A percentile compares a stretch with the other conserved stretches of the same genome.
These are phyloP conservation scores for Merodon equestris DNA, from an alignment of 2,888 invertebrate genomes.

Conservation along the genomic window DNA sequence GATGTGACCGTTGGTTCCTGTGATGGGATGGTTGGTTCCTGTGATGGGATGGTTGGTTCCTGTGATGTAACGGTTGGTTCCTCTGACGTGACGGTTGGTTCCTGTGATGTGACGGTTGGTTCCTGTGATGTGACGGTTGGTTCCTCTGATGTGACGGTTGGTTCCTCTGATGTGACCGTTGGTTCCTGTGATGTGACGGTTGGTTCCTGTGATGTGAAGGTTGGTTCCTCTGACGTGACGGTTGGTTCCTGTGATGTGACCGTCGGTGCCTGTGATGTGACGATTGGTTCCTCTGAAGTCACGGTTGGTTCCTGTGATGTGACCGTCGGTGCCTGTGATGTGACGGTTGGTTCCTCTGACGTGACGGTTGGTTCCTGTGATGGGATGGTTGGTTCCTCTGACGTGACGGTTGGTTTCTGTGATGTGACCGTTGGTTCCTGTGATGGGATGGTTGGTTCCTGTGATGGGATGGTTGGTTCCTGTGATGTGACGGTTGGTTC, in stretches of 20 bases:
- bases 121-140: conserved; percentile 1
- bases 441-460: too few species aligned
- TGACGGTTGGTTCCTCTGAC: not conserved
- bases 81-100: not conserved
- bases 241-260: not conserved
- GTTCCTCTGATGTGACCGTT: not conserved
- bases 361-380: not conserved
- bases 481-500: too few species aligned
- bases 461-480: too few species aligned
- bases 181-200: conserved; percentile 28
- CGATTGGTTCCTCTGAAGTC: not conserved
- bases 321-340: not conserved
- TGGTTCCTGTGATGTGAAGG: not conserved
- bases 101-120: conserved; percentile 35
- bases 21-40: not conserved
- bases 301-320: not conserved
- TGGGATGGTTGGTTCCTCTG: not conserved
- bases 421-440: too few species aligned
- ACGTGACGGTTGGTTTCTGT: too few species aligned
- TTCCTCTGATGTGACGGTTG: conserved; percentile 11
- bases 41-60: not conserved
- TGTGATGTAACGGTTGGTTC: conserved; percentile 4
- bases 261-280: not conserved
- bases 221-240: conserved; percentile 9
- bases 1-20: not conserved